Evolutionary conservation across 2,113 vertebrate genomes (phyloP), one percentile per base, ranked within the genome.

Genomic region (Nothobranchius kuhntae): DNA sequence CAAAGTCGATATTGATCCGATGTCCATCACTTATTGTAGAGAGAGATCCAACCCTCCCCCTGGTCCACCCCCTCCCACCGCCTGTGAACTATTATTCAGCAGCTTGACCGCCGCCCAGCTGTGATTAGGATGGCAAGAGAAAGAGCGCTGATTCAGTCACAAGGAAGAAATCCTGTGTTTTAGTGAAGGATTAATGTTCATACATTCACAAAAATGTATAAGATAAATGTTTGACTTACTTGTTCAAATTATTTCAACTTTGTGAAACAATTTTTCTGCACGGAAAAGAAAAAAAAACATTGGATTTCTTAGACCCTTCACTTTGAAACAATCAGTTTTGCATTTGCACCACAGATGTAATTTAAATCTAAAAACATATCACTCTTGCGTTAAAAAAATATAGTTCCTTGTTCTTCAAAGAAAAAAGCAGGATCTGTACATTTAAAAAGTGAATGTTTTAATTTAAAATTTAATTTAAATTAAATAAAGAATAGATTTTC

Each of bases 1-100:
- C 87, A 92, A 81, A 82, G 85, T 81, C 38, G 68, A 86, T 93
- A 93, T 93, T 90, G 91, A 93, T 93, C 89, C 61, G 0, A 53
- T 87, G 81, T 86, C 79, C 82, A 83, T 87, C 76, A 87, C 78
- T 85, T 81, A 81, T 85, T 85, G 80, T 87, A 65, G 14, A 38
- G 63, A 53, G 62, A 71, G 65, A 81, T 83, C 75, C 65, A 71
- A 57, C 58, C 21, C 71, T 70, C 71, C 71, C 72, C 71, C 67
- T 14, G 63, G 60, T 64, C 56, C 59, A 63, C 17, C 30, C 48
- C 71, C 50, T 53, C 58, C 68, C 61, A 74, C 77, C 77, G 72
- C 65, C 60, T 63, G 66, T 53, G 75, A 72, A 79, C 82, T 67
- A 73, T 68, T 78, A 84, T 88, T 91, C 81, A 79, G 71, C 68